Evolutionary conservation across 2,113 vertebrate genomes (phyloP).

Genomic region (Calonectris borealis): DNA sequence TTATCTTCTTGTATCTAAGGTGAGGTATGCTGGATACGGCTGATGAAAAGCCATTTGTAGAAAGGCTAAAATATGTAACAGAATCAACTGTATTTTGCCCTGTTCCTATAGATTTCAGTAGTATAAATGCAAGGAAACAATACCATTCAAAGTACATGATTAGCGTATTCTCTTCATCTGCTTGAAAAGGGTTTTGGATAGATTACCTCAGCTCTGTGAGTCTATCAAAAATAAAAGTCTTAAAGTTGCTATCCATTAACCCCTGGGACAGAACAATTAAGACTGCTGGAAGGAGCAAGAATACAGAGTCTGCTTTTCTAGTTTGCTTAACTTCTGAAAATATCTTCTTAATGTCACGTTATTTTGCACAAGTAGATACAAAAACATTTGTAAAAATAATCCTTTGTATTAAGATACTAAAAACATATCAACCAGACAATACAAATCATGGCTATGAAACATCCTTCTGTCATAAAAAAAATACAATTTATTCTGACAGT

Average conservation of each 20-base stretch:
- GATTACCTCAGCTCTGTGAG: neutral
- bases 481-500: constrained; percentile 59
- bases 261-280: neutral
- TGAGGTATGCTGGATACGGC: neutral
- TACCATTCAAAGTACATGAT: constrained; percentile 22
- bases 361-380: constrained; percentile 52
- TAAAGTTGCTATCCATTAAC: constrained; percentile 49
- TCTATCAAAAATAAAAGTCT: constrained; percentile 36
- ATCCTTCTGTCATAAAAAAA: constrained; percentile 62
- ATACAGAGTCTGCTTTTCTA: neutral
- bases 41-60: neutral
- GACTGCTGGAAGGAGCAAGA: constrained; percentile 4
- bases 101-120: neutral
- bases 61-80: neutral
- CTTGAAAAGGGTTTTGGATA: constrained; percentile 26
- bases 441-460: constrained; percentile 53
- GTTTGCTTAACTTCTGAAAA: neutral
- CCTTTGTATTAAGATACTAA: constrained; percentile 59
- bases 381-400: constrained; percentile 56
- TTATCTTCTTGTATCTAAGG: neutral
- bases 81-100: neutral
- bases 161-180: neutral
- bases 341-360: neutral
- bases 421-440: constrained; percentile 64
- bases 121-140: constrained; percentile 14